Evolutionary conservation across 2,113 vertebrate species (phyloP).

Genomic region (Penelope pileata): DNA sequence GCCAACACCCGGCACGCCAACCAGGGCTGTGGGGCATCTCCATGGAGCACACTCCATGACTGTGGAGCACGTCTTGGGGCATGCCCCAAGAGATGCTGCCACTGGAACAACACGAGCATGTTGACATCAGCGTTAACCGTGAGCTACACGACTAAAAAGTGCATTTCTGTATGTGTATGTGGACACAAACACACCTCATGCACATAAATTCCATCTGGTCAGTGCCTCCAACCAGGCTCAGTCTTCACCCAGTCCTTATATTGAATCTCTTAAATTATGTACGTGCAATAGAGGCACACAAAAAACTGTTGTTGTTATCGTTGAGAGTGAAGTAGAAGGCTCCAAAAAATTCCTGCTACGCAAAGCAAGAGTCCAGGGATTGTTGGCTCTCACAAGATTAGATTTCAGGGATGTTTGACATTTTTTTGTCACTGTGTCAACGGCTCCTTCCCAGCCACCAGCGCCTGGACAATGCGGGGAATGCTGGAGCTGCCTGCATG

Average conservation of each 20-base stretch:
- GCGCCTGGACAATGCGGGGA: background rate
- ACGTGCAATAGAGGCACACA: background rate
- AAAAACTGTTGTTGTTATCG: background rate
- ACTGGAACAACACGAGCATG: background rate
- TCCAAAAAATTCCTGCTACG: background rate
- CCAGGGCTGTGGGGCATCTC: background rate
- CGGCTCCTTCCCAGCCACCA: background rate
- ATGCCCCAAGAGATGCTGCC: background rate
- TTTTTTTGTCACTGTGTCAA: background rate
- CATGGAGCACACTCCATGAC: too few relatives aligned
- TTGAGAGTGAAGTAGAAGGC: background rate
- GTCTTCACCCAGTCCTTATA: background rate
- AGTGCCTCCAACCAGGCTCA: background rate
- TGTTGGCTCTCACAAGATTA: background rate
- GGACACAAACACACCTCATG: background rate
- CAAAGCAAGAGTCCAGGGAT: background rate
- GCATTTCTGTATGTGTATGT: background rate
- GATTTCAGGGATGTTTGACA: background rate
- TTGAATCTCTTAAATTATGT: background rate
- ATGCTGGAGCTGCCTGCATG: background rate
- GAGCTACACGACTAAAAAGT: background rate
- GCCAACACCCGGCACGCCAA: accelerated
- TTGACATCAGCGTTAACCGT: background rate
- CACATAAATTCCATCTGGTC: background rate
- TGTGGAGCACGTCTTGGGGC: too few relatives aligned